A percentile compares a stretch with the other conserved stretches of the same genome.
Conservation (phyloP, 2,797 vertebrate species). For the Peromyscus aztecus region DNA sequence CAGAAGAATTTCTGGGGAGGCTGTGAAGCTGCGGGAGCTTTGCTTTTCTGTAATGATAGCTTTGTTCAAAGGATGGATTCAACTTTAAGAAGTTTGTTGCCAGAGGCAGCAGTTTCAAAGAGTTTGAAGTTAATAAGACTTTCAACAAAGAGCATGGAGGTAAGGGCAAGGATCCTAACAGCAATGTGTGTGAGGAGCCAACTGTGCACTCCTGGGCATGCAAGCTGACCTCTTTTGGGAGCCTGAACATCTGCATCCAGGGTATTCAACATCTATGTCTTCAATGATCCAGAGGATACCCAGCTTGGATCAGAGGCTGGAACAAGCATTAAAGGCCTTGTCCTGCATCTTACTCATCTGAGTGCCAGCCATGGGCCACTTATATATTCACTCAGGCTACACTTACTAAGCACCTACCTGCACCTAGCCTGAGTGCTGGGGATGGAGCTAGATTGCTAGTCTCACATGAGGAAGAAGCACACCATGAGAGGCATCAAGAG, state of each 20-base stretch:
- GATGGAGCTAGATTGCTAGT: background rate
- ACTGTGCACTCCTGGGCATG: background rate
- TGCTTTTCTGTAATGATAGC: background rate
- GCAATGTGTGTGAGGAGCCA: background rate
- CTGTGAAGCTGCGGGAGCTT: background rate
- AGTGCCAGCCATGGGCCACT: background rate
- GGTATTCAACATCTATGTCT: background rate
- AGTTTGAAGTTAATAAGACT: background rate
- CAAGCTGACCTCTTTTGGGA: background rate
- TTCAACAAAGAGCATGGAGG: background rate
- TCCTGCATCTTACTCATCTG: background rate
- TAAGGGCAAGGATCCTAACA: background rate
- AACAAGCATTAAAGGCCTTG: background rate
- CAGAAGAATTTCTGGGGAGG: background rate
- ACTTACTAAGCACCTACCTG: background rate
- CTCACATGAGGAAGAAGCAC: background rate
- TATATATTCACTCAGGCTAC: background rate
- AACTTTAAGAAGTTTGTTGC: background rate
- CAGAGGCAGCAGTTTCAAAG: background rate
- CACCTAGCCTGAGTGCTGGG: background rate
- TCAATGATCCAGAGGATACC: background rate
- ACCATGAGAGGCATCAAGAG: background rate
- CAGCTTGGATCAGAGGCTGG: too few species aligned
- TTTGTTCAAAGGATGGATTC: slow-evolving; percentile 25
- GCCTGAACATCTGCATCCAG: background rate